Evolutionary conservation across 2,113 vertebrate species (phyloP).

Genomic region (Dicrurus megarhynchus): DNA sequence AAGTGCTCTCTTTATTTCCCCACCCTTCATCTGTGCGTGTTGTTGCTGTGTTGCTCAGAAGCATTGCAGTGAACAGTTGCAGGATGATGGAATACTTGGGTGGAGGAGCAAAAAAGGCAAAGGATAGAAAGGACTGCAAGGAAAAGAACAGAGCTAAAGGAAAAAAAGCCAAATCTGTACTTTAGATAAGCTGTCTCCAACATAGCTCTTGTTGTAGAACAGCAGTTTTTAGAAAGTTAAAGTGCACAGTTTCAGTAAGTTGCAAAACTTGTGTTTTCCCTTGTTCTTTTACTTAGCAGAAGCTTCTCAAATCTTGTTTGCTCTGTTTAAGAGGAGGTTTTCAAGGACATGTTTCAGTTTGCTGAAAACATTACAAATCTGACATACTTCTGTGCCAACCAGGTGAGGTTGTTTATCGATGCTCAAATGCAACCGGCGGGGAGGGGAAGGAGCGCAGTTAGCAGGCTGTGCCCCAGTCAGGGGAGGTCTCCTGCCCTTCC

Average conservation of each 20-base stretch:
- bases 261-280: neutral
- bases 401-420: accelerated
- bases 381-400: accelerated
- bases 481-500: neutral
- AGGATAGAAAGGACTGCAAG: neutral
- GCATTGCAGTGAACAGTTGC: neutral
- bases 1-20: neutral
- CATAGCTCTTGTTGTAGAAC: neutral
- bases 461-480: neutral
- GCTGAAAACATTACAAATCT: neutral
- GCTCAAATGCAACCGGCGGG: accelerated
- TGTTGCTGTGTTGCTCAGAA: neutral
- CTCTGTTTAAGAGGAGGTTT: neutral
- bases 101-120: neutral
- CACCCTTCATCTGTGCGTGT: neutral
- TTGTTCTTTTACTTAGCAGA: neutral
- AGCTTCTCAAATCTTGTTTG: neutral
- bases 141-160: neutral
- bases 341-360: neutral
- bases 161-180: neutral
- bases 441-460: neutral
- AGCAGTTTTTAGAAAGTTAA: no score
- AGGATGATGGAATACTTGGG: neutral
- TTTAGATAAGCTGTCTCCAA: neutral
- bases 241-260: neutral